A percentile compares a stretch with the other conserved stretches of the same genome.
Conservation (phyloP, 2,797 vertebrate species). For the Cirrhinus mrigala region DNA sequence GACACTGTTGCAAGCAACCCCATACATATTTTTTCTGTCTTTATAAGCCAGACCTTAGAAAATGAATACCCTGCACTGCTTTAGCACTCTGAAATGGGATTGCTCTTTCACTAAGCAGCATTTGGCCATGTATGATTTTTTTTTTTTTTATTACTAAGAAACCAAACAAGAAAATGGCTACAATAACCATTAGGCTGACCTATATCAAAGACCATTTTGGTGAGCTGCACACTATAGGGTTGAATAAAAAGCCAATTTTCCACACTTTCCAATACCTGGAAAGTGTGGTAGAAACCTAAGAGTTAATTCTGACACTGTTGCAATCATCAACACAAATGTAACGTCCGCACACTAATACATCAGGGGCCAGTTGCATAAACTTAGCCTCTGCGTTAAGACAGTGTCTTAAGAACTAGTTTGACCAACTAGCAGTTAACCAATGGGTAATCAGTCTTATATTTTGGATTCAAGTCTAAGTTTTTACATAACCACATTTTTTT, state of each 20-base stretch:
- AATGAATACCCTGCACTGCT: slow-evolving; percentile 15
- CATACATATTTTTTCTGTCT: background rate
- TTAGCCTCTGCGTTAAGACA: no score
- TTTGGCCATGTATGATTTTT: background rate
- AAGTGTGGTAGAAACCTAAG: background rate
- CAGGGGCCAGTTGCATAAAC: no score
- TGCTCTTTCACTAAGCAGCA: background rate
- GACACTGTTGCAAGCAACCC: background rate
- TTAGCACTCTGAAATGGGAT: slow-evolving; percentile 10
- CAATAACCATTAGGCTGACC: slow-evolving; percentile 12
- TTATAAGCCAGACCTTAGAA: background rate
- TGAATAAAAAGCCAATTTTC: no score
- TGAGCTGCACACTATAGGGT: background rate
- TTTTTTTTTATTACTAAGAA: background rate
- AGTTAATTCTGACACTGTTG: background rate
- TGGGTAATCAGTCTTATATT: no score
- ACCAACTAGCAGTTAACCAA: no score
- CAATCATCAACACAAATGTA: no score
- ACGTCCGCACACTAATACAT: no score
- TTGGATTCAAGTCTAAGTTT: no score
- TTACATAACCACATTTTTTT: no score
- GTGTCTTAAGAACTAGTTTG: no score
- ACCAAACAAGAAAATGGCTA: slow-evolving; percentile 17
- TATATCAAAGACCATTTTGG: background rate
- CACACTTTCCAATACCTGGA: no score